phyloP scores from a whole-genome alignment of 2,888 invertebrate species.

The Lycocerus yunnanus region DNA sequence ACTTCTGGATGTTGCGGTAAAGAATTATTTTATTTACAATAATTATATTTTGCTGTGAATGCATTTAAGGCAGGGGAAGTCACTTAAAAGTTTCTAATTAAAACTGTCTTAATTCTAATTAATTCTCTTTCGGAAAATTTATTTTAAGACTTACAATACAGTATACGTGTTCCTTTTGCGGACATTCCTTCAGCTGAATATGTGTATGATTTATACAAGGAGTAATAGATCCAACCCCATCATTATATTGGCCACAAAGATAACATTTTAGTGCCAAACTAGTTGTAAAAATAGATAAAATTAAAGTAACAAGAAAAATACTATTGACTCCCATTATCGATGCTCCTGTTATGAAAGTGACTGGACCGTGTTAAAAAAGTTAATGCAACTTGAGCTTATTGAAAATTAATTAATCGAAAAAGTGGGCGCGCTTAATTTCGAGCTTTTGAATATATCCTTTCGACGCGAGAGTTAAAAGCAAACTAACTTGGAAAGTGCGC shows the following conservation, averaged over 20 bases:
- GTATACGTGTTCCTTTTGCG: slow-evolving; percentile 62
- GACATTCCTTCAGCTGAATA: slow-evolving; percentile 72
- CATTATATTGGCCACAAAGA: slow-evolving; percentile 83
- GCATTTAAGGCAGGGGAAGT: neutral
- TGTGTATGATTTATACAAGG: slow-evolving; percentile 80
- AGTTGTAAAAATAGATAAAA: slow-evolving; percentile 37
- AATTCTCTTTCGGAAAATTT: too few species aligned
- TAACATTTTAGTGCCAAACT: slow-evolving; percentile 67
- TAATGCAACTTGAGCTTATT: neutral
- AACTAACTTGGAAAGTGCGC: slow-evolving; percentile 43
- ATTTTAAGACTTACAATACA: slow-evolving; percentile 74
- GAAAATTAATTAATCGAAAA: neutral
- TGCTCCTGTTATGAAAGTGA: neutral
- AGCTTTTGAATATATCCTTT: slow-evolving; percentile 28
- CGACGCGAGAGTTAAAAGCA: slow-evolving; percentile 41
- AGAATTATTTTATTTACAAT: neutral
- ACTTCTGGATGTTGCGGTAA: neutral
- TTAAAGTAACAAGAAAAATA: slow-evolving; percentile 24
- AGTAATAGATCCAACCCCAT: slow-evolving; percentile 83
- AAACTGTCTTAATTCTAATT: neutral
- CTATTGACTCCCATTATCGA: slow-evolving; percentile 30
- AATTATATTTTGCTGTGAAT: too few species aligned
- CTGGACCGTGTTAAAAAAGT: neutral
- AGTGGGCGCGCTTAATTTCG: neutral
- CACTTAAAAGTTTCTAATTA: neutral